Evolutionary conservation across 2,888 invertebrate species (phyloP).

Genomic region (Dryococelus australis): DNA sequence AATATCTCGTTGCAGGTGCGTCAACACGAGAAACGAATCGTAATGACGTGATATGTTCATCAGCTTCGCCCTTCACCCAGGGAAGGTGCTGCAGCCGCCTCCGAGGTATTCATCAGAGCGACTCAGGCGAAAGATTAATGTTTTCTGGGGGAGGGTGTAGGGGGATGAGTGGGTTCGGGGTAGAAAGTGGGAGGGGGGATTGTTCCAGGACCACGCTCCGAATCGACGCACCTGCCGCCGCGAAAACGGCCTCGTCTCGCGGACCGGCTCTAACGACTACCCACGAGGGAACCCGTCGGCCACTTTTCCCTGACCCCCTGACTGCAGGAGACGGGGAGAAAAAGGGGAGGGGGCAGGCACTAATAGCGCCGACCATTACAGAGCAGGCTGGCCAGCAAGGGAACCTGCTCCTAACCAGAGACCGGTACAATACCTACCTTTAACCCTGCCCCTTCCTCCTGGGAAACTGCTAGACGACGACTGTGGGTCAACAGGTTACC

Average conservation of each 20-base stretch:
- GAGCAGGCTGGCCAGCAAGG: background rate
- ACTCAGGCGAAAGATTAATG: background rate
- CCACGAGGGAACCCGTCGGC: background rate
- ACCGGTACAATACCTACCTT: background rate
- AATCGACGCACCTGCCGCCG: background rate
- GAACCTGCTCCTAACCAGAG: background rate
- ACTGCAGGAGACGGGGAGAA: background rate
- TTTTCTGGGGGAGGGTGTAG: too few species aligned
- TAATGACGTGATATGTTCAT: background rate
- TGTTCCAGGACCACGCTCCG: background rate
- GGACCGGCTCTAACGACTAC: background rate
- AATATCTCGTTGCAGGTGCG: too few species aligned
- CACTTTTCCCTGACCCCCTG: constrained; percentile 5
- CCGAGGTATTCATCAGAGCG: background rate
- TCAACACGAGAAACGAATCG: background rate
- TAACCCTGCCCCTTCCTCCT: background rate
- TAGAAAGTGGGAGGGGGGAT: too few species aligned
- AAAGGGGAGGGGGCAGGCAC: background rate
- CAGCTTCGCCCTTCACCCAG: background rate
- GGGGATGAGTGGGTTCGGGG: too few species aligned
- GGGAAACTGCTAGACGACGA: background rate
- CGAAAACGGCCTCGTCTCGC: background rate
- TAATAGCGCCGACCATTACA: background rate
- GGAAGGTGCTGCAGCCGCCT: background rate
- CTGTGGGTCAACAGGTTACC: constrained; percentile 1